phyloP scores from a whole-genome alignment of 2,797 vertebrate species.

The Sparus aurata region DNA sequence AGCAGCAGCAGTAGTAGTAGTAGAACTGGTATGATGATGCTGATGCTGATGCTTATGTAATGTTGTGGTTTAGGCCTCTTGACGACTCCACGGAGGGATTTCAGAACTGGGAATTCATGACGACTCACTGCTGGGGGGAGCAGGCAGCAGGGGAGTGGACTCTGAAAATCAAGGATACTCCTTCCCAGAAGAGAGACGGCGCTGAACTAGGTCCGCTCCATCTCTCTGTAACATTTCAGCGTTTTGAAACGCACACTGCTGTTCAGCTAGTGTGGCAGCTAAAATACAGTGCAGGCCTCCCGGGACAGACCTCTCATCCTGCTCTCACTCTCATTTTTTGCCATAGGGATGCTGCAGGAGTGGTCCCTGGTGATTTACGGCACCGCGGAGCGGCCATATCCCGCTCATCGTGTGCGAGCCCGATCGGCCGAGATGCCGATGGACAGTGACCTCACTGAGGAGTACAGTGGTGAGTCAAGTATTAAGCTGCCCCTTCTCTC shows the following conservation, averaged over 20 bases:
- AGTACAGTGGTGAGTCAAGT: slow-evolving; percentile 82
- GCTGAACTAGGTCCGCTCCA: slow-evolving; percentile 87
- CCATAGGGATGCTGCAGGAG: slow-evolving; percentile 90
- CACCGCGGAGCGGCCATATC: slow-evolving; percentile 91
- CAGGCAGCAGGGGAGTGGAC: slow-evolving; percentile 93
- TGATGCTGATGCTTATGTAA: slow-evolving; percentile 7
- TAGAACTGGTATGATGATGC: neutral
- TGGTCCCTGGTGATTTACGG: slow-evolving; percentile 96
- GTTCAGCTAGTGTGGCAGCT: slow-evolving; percentile 17
- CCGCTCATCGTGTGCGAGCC: slow-evolving; percentile 80
- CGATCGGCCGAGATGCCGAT: slow-evolving; percentile 85
- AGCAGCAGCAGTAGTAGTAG: too few relatives aligned
- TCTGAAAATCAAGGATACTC: slow-evolving; percentile 92
- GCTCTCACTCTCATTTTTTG: slow-evolving; percentile 15
- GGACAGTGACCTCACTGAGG: slow-evolving; percentile 76
- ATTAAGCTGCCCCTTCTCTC: slow-evolving; percentile 20
- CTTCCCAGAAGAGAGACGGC: slow-evolving; percentile 87
- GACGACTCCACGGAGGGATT: slow-evolving; percentile 96
- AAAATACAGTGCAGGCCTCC: slow-evolving; percentile 33
- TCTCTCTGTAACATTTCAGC: slow-evolving; percentile 30
- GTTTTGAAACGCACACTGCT: slow-evolving; percentile 35
- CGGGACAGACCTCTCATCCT: slow-evolving; percentile 30
- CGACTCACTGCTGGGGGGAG: slow-evolving; percentile 97
- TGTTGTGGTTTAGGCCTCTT: slow-evolving; percentile 86
- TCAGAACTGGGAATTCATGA: slow-evolving; percentile 98